Conservation (phyloP, 2,797 vertebrate species). For the Natrix natrix region DNA sequence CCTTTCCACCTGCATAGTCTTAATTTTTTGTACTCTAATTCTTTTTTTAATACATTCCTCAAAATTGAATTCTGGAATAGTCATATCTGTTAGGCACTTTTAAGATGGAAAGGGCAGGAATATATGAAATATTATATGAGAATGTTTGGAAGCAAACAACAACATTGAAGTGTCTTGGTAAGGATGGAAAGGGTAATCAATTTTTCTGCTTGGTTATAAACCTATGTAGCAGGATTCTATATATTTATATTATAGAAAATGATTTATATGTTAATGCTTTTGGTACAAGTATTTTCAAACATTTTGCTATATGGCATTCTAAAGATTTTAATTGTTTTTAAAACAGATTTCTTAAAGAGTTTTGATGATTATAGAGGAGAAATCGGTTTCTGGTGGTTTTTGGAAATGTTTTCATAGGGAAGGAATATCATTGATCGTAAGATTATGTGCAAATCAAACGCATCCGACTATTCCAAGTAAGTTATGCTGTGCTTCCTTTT, state of each 20-base stretch:
- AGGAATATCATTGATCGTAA: constrained; percentile 44
- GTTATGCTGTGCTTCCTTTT: constrained; percentile 31
- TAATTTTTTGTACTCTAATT: background rate
- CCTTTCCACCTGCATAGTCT: background rate
- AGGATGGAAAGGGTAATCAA: background rate
- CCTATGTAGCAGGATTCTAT: background rate
- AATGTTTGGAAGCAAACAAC: background rate
- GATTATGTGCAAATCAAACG: constrained; percentile 66
- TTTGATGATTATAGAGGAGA: constrained; percentile 47
- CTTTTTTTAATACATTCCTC: background rate
- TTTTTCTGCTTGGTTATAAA: background rate
- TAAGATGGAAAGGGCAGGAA: background rate
- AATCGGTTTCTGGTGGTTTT: constrained; percentile 67
- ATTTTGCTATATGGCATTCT: background rate
- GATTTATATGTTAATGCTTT: background rate
- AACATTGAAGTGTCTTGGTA: background rate
- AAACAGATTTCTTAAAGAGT: constrained; percentile 50
- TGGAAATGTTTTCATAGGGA: constrained; percentile 74
- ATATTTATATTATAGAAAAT: background rate
- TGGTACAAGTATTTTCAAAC: background rate
- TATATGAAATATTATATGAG: background rate
- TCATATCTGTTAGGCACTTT: background rate
- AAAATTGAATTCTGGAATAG: background rate
- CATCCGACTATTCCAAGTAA: constrained; percentile 58
- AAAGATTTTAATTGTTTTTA: constrained; percentile 13